A percentile compares a stretch with the other conserved stretches of the same genome.
phyloP scores from a whole-genome alignment of 2,888 invertebrate species.

The Diarsia brunnea region DNA sequence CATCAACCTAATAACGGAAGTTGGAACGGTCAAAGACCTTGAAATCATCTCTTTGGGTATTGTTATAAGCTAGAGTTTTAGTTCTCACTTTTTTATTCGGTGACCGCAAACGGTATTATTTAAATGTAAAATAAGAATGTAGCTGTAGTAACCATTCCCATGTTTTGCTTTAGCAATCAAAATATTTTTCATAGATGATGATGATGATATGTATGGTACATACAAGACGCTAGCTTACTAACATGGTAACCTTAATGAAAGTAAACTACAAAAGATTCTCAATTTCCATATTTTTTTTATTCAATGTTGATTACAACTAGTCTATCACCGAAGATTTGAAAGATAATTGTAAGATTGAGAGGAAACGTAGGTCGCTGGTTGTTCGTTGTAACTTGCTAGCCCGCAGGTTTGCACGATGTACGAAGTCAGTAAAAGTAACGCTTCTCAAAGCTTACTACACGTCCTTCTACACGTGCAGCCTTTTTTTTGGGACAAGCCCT shows the following conservation, averaged over 20 bases:
- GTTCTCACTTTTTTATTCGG: slow-evolving; percentile 24
- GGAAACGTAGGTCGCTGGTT: too few relatives aligned
- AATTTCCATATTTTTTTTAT: background rate
- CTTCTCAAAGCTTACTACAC: too few relatives aligned
- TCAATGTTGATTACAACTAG: background rate
- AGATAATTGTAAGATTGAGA: too few relatives aligned
- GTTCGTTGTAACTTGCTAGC: too few relatives aligned
- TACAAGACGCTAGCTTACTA: background rate
- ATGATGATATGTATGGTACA: background rate
- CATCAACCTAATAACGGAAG: slow-evolving; percentile 14
- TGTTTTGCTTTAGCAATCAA: background rate
- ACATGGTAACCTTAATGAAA: background rate
- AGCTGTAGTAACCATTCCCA: background rate
- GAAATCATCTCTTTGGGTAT: slow-evolving; percentile 16
- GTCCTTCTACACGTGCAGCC: too few relatives aligned
- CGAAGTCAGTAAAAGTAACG: too few relatives aligned
- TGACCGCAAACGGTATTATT: background rate
- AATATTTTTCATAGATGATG: background rate
- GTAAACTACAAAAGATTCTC: background rate
- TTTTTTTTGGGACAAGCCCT: too few relatives aligned
- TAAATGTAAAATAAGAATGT: background rate
- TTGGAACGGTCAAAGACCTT: slow-evolving; percentile 42
- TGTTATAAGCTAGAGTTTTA: slow-evolving; percentile 18
- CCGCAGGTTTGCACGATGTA: too few relatives aligned
- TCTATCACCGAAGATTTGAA: too few relatives aligned